These are phyloP conservation scores for Ctenicera cuprea DNA, from an alignment of 2,888 invertebrate species.

Conservation along the genomic window DNA sequence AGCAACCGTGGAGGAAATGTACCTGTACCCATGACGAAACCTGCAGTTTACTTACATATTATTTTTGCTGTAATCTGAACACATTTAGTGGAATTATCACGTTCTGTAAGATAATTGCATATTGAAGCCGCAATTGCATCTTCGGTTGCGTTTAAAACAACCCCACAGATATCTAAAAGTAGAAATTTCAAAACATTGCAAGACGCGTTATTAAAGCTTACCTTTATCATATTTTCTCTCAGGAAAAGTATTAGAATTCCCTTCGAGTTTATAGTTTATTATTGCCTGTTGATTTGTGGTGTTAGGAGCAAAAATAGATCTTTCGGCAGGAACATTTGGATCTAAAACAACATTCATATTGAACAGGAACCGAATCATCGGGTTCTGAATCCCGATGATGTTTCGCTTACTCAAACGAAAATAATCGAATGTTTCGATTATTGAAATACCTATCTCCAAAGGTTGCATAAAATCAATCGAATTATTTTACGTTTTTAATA, in stretches of 20 bases:
- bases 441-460: too few species aligned
- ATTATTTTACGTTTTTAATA: too few species aligned
- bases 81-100: constrained; percentile 15
- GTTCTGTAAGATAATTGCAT: constrained; percentile 16
- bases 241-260: background rate
- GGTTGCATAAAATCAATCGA: too few species aligned
- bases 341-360: constrained; percentile 8
- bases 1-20: too few species aligned
- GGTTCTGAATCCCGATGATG: too few species aligned
- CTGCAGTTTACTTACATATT: constrained; percentile 33
- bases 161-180: constrained; percentile 54
- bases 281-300: background rate
- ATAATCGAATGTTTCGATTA: too few species aligned
- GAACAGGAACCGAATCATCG: too few species aligned
- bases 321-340: constrained; percentile 23
- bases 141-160: constrained; percentile 50
- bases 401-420: too few species aligned
- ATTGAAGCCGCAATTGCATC: constrained; percentile 1
- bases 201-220: background rate
- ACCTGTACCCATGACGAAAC: too few species aligned
- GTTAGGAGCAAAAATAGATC: background rate
- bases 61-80: constrained; percentile 17
- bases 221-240: constrained; percentile 2
- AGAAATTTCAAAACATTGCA: background rate
- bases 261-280: background rate